phyloP scores from a whole-genome alignment of 2,888 invertebrate genomes.

The Clunio marinus region DNA sequence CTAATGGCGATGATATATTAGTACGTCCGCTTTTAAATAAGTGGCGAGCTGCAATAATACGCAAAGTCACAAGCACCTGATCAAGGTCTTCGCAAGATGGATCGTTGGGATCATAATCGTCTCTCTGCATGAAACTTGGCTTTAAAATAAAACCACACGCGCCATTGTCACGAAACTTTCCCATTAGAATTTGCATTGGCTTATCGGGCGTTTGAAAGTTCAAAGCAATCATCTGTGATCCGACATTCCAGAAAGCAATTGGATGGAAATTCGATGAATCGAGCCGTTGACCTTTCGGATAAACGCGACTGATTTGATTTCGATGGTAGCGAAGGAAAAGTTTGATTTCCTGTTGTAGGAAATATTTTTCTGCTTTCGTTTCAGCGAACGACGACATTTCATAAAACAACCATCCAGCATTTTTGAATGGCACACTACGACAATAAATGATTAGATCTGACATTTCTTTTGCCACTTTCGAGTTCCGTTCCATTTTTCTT shows the following conservation, averaged over 20 bases:
- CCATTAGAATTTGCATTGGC: constrained; percentile 93
- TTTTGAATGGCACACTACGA: constrained; percentile 65
- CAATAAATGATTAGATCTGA: constrained; percentile 96
- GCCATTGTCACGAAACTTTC: constrained; percentile 88
- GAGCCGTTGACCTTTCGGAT: constrained; percentile 89
- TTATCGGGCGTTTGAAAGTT: constrained; percentile 97
- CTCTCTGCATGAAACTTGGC: constrained; percentile 81
- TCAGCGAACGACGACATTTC: constrained; percentile 99
- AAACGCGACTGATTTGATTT: constrained; percentile 86
- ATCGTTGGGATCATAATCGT: constrained; percentile 75
- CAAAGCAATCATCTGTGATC: constrained; percentile 94
- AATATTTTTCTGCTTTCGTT: constrained; percentile 87
- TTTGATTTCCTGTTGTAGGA: constrained; percentile 69
- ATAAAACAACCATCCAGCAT: constrained; percentile 70
- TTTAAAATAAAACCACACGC: constrained; percentile 88
- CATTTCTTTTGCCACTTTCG: constrained; percentile 92
- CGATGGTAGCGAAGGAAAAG: constrained; percentile 78
- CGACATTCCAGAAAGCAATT: constrained; percentile 89
- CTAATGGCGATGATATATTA: constrained; percentile 83
- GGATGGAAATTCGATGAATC: constrained; percentile 98
- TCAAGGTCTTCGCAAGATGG: constrained; percentile 58
- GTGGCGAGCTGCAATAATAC: constrained; percentile 86
- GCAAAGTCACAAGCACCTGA: constrained; percentile 63
- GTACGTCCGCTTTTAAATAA: constrained; percentile 70
- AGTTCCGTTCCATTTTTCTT: constrained; percentile 82